Percentiles rank a stretch among this genome's conserved stretches.
Conservation (phyloP, 2,888 invertebrate species). For the Hofmannophila pseudospretella region DNA sequence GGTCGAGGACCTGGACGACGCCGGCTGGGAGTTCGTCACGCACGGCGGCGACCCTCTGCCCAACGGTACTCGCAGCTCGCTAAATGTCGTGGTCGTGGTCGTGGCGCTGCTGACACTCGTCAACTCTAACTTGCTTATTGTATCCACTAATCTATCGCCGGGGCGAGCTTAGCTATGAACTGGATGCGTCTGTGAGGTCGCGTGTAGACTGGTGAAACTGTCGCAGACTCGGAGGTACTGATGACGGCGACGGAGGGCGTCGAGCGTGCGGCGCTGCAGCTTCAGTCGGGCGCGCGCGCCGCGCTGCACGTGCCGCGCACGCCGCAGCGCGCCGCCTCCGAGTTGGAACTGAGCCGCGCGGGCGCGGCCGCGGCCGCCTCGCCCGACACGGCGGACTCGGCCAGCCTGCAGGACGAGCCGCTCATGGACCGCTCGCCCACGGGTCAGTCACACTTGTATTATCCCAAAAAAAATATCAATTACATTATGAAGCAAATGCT, state of each 20-base stretch:
- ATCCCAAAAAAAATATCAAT: too few species aligned
- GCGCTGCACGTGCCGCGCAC: conserved; percentile 8
- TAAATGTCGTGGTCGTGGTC: too few species aligned
- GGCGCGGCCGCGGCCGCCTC: conserved; percentile 22
- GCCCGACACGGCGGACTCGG: conserved; percentile 22
- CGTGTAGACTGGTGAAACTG: neutral
- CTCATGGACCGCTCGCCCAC: conserved; percentile 14
- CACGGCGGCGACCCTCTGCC: conserved; percentile 63
- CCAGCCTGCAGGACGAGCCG: conserved; percentile 52
- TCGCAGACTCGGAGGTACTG: conserved; percentile 54
- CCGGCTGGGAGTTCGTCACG: conserved; percentile 69
- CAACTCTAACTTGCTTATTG: too few species aligned
- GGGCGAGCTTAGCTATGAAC: too few species aligned
- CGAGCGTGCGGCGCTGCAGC: neutral
- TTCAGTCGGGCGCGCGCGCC: neutral
- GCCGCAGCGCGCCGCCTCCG: conserved; percentile 44
- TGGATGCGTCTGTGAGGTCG: too few species aligned
- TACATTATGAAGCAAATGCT: too few species aligned
- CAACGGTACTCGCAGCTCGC: conserved; percentile 34
- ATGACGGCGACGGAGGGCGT: conserved; percentile 26
- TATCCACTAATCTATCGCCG: too few species aligned
- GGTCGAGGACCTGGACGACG: conserved; percentile 70
- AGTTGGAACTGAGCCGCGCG: conserved; percentile 42
- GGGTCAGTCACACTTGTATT: too few species aligned
- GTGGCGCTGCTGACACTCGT: too few species aligned